Conservation (phyloP, 2,797 vertebrate species). For the Falco columbarius region DNA sequence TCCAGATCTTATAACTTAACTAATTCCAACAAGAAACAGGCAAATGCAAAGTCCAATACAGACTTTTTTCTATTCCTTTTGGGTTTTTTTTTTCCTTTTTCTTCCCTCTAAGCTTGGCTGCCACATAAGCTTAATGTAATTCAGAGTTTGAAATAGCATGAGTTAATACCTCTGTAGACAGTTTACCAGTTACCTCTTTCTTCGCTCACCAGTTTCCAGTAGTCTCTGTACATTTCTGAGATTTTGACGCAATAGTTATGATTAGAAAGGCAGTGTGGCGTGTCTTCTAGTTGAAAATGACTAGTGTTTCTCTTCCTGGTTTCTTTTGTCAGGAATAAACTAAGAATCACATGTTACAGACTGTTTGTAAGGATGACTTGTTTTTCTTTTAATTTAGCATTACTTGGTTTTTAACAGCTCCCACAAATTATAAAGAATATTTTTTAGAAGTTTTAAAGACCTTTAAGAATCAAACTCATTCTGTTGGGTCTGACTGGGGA, state of each 20-base stretch:
- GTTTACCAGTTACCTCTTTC: neutral
- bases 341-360: neutral
- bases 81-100: too few relatives aligned
- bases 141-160: neutral
- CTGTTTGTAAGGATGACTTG: neutral
- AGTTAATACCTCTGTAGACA: neutral
- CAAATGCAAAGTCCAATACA: neutral
- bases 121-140: neutral
- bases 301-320: neutral
- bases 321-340: neutral
- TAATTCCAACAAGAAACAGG: neutral
- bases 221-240: neutral
- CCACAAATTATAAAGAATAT: neutral
- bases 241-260: neutral
- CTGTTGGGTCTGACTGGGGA: neutral
- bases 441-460: neutral
- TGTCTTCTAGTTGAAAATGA: neutral
- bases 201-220: neutral
- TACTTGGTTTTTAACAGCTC: neutral
- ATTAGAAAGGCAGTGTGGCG: neutral
- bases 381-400: neutral
- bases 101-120: neutral
- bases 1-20: neutral
- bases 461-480: neutral
- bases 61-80: accelerated